A percentile compares a stretch with the other conserved stretches of the same genome.
phyloP scores from a whole-genome alignment of 2,888 invertebrate genomes.

The Sphinx pinastri region DNA sequence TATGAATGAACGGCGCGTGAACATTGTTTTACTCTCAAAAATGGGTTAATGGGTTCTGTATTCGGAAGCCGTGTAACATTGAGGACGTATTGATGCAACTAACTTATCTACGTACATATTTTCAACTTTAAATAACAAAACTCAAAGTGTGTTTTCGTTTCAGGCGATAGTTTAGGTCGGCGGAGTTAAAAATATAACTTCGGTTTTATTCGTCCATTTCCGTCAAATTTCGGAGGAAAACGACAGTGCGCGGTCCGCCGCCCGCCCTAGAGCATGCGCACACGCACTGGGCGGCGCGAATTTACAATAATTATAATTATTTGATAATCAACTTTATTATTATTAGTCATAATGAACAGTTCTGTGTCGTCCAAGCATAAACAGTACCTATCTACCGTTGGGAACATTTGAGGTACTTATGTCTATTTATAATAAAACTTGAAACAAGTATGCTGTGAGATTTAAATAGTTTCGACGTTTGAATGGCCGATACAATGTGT shows the following conservation, averaged over 20 bases:
- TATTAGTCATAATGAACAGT: conserved; percentile 1
- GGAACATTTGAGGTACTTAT: background rate
- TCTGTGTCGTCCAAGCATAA: background rate
- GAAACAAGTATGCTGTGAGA: conserved; percentile 36
- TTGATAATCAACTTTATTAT: conserved; percentile 9
- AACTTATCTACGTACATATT: conserved; percentile 36
- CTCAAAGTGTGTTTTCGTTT: conserved; percentile 41
- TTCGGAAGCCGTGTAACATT: conserved; percentile 62
- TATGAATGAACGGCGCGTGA: conserved; percentile 26
- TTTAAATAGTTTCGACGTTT: conserved; percentile 38
- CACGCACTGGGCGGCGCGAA: conserved; percentile 66
- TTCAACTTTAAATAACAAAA: conserved; percentile 36
- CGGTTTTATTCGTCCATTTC: conserved; percentile 66
- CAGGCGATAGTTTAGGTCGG: conserved; percentile 49
- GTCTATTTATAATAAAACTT: conserved; percentile 22
- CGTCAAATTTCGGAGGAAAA: conserved; percentile 49
- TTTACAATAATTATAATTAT: conserved; percentile 3
- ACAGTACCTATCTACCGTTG: background rate
- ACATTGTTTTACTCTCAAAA: conserved; percentile 53
- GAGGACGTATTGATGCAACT: conserved; percentile 56
- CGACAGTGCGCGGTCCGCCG: conserved; percentile 71
- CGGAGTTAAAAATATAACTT: conserved; percentile 74
- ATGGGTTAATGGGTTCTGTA: conserved; percentile 75
- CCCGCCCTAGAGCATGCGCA: conserved; percentile 67
- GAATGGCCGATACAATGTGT: conserved; percentile 23